Percentiles rank a stretch among this genome's conserved stretches.
These are phyloP conservation scores for Nilaparvata lugens DNA, from an alignment of 1,140 invertebrate species.

Conservation along the genomic window DNA sequence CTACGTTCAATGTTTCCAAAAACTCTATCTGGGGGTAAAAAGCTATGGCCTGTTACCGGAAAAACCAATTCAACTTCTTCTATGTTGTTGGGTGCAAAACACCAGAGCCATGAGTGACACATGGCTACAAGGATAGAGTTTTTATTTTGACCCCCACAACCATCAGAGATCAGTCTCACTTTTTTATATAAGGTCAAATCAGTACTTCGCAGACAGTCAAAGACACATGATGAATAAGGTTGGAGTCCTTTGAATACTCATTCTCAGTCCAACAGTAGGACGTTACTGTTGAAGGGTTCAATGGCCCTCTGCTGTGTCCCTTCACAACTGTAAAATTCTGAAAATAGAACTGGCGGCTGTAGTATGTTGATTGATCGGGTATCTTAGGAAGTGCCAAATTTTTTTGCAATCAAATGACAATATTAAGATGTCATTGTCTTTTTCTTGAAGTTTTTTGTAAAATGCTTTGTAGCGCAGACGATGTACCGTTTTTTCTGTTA, in stretches of 20 bases:
- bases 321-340: slow-evolving; percentile 33
- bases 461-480: not conserved
- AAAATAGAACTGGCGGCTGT: slow-evolving; percentile 30
- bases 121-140: slow-evolving; percentile 19
- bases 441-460: not conserved
- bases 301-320: slow-evolving; percentile 27
- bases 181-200: slow-evolving; percentile 7
- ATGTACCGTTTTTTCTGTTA: not conserved
- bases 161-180: slow-evolving; percentile 27
- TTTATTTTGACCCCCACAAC: slow-evolving; percentile 31
- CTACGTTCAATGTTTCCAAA: slow-evolving; percentile 28
- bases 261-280: slow-evolving; percentile 31
- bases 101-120: not conserved
- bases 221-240: slow-evolving; percentile 29
- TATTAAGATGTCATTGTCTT: not conserved
- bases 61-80: not conserved
- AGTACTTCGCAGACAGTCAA: slow-evolving; percentile 17
- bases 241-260: slow-evolving; percentile 26
- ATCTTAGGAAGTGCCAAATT: slow-evolving; percentile 30
- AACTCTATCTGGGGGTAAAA: slow-evolving; percentile 29
- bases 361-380: slow-evolving; percentile 31
- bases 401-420: slow-evolving; percentile 36
- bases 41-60: slow-evolving; percentile 29
- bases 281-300: slow-evolving; percentile 25
- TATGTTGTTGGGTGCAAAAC: slow-evolving; percentile 3